Base-by-base conservation (phyloP, 2,113 vertebrate genomes). In the Potamarius usumacintae region DNA sequence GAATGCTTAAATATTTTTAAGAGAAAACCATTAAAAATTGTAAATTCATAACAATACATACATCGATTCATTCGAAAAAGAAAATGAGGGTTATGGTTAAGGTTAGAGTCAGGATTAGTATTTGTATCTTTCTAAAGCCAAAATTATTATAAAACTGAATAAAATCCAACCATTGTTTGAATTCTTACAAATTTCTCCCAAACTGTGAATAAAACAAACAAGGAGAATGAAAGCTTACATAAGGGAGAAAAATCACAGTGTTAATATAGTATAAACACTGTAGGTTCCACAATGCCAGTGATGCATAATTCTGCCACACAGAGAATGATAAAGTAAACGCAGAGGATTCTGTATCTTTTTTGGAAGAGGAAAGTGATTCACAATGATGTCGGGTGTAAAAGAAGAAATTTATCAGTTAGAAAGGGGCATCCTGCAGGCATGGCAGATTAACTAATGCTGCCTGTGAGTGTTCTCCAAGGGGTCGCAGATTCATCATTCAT, bases 361-460 rank as follows among this genome's bases (percentile, higher is more conserved):
- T 79, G 57, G 71, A 76, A 58, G 30, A 60, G 48, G 55, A 58
- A 57, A 76, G 34, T 62, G 71, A 58, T 76, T 76, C 71, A 76
- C 55, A 76, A 48, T 62, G 71, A 62, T 85, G 84, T 85, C 57
- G 77, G 71, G 34, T 60, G 71, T 77, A 63, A 85, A 78, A 78
- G 60, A 78, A 34, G 85, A 86, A 63, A 79, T 86, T 86, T 86
- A 65, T 86, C 60, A 62, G 74, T 17, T 50, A 52, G 57, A 77
- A 58, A 85, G 83, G 82, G 83, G 58, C 72, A 27, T 77, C 84
- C 84, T 85, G 84, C 72, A 78, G 84, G 84, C 71, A 62, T 78
- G 84, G 57, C 57, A 77, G 71, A 50, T 85, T 77, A 85, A 63
- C 84, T 85, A 77, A 85, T 85, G 84, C 72, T 78, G 57, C 71